phyloP scores from a whole-genome alignment of 1,140 invertebrate genomes.

The Eumeta japonica region DNA sequence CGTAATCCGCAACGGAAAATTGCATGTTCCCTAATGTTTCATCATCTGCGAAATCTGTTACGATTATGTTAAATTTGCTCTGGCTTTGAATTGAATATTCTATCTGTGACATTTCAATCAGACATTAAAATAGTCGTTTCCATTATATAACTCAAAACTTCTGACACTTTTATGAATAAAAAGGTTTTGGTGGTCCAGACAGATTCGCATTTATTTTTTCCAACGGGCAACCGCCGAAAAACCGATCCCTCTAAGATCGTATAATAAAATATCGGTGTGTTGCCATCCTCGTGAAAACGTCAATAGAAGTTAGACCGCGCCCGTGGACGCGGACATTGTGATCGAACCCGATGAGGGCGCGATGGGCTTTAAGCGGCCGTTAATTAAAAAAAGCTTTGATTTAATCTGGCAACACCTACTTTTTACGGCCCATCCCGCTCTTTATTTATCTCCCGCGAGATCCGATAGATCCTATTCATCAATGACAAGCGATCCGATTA shows the following conservation, averaged over 20 bases:
- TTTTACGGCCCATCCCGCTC: no score
- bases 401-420: no score
- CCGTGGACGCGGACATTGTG: constrained; percentile 12
- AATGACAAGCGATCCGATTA: no score
- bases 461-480: no score
- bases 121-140: constrained; percentile 4
- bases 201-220: constrained; percentile 17
- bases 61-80: no score
- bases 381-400: constrained; percentile 46
- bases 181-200: constrained; percentile 2
- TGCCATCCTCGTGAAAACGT: constrained; percentile 42
- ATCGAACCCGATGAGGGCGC: constrained; percentile 29
- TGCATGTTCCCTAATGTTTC: no score
- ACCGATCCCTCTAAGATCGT: constrained; percentile 29
- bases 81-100: no score
- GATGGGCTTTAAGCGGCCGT: constrained; percentile 35
- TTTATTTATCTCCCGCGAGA: no score
- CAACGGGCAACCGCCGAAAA: constrained; percentile 11
- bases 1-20: no score
- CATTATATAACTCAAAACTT: neutral
- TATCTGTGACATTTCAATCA: no score
- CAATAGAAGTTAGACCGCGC: constrained; percentile 35
- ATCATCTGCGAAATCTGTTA: no score
- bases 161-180: constrained; percentile 1
- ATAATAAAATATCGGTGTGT: constrained; percentile 33